These are phyloP conservation scores for Sitta europaea DNA, from an alignment of 2,113 vertebrate species.

Conservation along the genomic window DNA sequence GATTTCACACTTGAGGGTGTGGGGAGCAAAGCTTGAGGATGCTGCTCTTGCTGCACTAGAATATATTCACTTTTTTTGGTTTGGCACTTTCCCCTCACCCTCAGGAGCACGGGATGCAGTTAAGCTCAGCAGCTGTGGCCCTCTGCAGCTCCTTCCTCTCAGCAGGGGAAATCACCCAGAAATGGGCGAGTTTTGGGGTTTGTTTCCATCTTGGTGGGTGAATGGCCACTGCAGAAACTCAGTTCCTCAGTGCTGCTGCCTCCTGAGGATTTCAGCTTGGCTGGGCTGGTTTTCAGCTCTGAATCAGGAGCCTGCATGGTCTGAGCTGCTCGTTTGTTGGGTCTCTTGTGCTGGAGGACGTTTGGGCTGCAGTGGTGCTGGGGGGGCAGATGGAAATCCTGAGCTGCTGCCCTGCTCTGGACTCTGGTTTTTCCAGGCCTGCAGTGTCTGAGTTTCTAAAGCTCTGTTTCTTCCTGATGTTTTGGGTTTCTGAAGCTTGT, in stretches of 20 bases:
- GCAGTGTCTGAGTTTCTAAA: too few species aligned
- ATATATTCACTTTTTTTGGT: neutral
- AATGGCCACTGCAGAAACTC: neutral
- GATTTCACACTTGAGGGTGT: slow-evolving; percentile 16
- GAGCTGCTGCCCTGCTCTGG: neutral
- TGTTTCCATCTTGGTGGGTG: neutral
- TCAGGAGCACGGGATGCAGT: neutral
- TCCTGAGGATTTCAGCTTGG: neutral
- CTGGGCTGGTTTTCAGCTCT: neutral
- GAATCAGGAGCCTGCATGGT: neutral
- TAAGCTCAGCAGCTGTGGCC: neutral
- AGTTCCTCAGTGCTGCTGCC: neutral
- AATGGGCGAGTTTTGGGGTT: neutral
- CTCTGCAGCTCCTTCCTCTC: neutral
- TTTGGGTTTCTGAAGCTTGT: too few species aligned
- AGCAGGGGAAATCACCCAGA: neutral
- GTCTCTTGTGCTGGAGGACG: too few species aligned
- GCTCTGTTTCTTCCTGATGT: too few species aligned
- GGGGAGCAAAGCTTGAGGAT: neutral
- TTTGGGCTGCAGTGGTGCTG: neutral
- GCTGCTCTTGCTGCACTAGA: neutral
- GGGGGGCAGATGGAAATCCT: neutral
- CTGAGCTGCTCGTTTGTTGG: neutral
- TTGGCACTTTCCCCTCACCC: neutral
- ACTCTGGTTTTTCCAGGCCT: too few species aligned